Base-by-base conservation (phyloP, 2,888 invertebrate genomes). In the Heliconius erato region DNA sequence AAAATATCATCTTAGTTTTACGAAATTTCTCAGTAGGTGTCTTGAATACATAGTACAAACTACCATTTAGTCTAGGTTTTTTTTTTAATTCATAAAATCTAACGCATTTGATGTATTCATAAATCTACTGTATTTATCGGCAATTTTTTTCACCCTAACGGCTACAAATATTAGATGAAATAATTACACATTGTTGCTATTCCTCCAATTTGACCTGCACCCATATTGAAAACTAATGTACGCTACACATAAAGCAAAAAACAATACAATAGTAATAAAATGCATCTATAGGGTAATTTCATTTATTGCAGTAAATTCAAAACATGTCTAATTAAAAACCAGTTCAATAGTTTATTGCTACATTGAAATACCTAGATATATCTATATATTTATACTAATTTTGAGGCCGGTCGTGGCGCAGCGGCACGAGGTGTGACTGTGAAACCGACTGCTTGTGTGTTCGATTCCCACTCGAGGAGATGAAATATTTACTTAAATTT, bases 151-250 rank as follows among this genome's bases (percentile, higher is more conserved):
- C 40, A 19, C 16, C 32, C 9, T 11, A 35, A 40, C n/a, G 69
- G 40, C 67, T 65, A 65, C 69, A 23, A 81, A 16, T 35, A 80
- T 65, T 74, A 59, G 1, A n/a, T 59, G n/a, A 59, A 76, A 82
- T 84, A 87, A 79, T 88, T 87, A 90, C 90, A 79, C 78, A 90
- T 82, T 32, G 90, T 89, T 9, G 90, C 89, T 84, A 90, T 88
- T 82, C 90, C 90, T 82, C 90, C 90, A 82, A 90, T 90, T 85
- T 90, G 90, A 65, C 89, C 90, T 12, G 90, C 90, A 16, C 90
- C 90, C 90, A 90, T 90, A 78, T 79, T 87, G 78, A 68, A 69
- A 68, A 77, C 40, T 54, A 69, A 72, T 40, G 44, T 63, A 54
- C 59, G 9, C 32, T 26, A 76, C n/a, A 63, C 35, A 35, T 76